phyloP scores from a whole-genome alignment of 2,888 invertebrate genomes.

The Anoplius nigerrimus region DNA sequence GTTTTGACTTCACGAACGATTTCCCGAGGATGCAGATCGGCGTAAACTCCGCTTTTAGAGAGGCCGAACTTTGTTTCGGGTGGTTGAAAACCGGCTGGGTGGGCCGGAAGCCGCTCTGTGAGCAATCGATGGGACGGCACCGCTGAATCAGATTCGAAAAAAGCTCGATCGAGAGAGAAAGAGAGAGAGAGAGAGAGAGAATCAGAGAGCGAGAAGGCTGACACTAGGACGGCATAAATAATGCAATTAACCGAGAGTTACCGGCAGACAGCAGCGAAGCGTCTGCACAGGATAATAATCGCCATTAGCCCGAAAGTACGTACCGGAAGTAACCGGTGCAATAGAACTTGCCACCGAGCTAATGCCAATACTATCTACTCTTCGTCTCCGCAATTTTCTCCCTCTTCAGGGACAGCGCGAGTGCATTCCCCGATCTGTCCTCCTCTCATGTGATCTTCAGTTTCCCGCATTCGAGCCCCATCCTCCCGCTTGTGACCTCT shows the following conservation, averaged over 20 bases:
- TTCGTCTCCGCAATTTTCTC: not conserved
- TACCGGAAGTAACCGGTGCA: constrained; percentile 62
- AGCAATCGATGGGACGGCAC: not conserved
- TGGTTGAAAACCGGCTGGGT: too few relatives aligned
- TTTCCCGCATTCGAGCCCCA: not conserved
- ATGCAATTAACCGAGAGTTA: constrained; percentile 57
- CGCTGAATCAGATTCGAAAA: not conserved
- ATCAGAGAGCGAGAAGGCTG: not conserved
- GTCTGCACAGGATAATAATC: constrained; percentile 64
- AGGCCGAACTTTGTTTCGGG: too few relatives aligned
- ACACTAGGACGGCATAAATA: constrained; percentile 46
- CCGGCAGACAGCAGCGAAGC: constrained; percentile 42
- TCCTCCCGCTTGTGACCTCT: constrained; percentile 20
- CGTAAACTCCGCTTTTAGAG: too few relatives aligned
- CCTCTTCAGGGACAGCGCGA: not conserved
- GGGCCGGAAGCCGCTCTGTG: not conserved
- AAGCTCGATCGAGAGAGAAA: not conserved
- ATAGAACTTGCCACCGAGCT: constrained; percentile 53
- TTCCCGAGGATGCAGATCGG: too few relatives aligned
- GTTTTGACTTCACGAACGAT: too few relatives aligned
- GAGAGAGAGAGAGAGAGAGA: too few relatives aligned
- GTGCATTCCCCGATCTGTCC: constrained; percentile 5
- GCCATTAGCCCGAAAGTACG: constrained; percentile 67
- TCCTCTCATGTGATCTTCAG: not conserved
- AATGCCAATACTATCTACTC: constrained; percentile 18